Base-by-base conservation (phyloP, 2,797 vertebrate genomes). In the Oreochromis mossambicus region DNA sequence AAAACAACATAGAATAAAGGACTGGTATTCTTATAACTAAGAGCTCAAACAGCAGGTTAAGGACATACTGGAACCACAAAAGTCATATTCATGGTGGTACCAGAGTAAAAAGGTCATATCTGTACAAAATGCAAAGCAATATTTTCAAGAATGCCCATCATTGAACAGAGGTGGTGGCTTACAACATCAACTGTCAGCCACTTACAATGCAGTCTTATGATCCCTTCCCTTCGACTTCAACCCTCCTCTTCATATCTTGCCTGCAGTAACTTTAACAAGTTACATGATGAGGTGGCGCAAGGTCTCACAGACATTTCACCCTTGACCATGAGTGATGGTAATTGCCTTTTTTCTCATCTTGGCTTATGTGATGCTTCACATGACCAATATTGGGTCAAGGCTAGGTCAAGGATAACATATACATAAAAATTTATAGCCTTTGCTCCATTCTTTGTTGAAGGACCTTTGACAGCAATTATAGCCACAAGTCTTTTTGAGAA, bases 1-100 rank as follows among this genome's bases (percentile, higher is more conserved):
- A 15, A 29, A 32, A 15, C 26, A 32, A 58, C 26, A 19, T 10
- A 38, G 63, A 68, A 43, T 24, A 43, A 24, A 68, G 0, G 38
- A 43, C 21, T 6, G 0, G 21, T 70, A 68, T 26, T 17, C 5
- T 10, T 43, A 26, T 70, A 24, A 0, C 14, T 43, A 24, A 70
- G 8, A 43, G 21, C 13, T 26, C 2, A 24, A 24, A 17, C 63
- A 14, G 0, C 63, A 43, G 8, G 38, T 43, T 43, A 26, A 70
- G 8, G 21, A 68, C 2, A 6, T 1, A 6, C 0, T 4, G 0
- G 5, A 43, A 43, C 63, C 5, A 43, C 13, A 68, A 24, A 68
- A 43, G 63, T 43, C 36, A 3, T 6, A 0, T 24, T 68, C 36
- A 15, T 9, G 36, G 36, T 43, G 1, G 0, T 43, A 24, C 5